Base-by-base conservation (phyloP, 2,113 vertebrate genomes). In the Vireo altiloquus region DNA sequence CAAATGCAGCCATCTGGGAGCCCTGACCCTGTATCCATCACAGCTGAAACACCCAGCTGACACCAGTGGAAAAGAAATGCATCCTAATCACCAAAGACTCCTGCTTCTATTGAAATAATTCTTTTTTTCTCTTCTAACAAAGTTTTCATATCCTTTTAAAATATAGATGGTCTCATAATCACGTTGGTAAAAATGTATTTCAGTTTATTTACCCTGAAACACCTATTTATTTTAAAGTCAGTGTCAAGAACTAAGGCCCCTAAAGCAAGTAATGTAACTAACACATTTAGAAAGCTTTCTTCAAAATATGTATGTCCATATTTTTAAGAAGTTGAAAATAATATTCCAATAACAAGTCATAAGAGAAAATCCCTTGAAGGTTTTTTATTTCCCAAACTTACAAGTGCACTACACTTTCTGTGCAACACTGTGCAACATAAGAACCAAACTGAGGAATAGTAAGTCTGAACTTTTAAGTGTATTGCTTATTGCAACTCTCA, bases 311-410 rank as follows among this genome's bases (percentile, higher is more conserved):
- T 39, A 80, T 69, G 57, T 60, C 75, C 56, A 40, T 68, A 87
- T 70, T 91, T 88, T 60, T 72, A 95, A 90, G 78, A 91, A 59
- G 39, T 57, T 84, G 65, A 66, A 96, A 96, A 92, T 65, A 86
- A 77, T 71, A 57, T 79, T 88, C 49, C 56, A 86, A 61, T 52
- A 92, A 64, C 42, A 90, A 84, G 56, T 70, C 23, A 27, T 44
- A 70, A 40, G 37, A 91, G 17, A 94, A 92, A 60, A 80, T 25
- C 47, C 80, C 59, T 81, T 53, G 31, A 77, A 69, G 16, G 40
- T 52, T 60, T 94, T 82, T 56, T 76, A 65, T 57, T 82, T 89
- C 37, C 27, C 27, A 70, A 75, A 83, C 33, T 82, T 78, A 78
- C 76, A 91, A 89, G 53, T 78, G 47, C 82, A 81, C 85, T 69